phyloP scores from a whole-genome alignment of 2,888 invertebrate genomes.

The Coecobrya sp. region DNA sequence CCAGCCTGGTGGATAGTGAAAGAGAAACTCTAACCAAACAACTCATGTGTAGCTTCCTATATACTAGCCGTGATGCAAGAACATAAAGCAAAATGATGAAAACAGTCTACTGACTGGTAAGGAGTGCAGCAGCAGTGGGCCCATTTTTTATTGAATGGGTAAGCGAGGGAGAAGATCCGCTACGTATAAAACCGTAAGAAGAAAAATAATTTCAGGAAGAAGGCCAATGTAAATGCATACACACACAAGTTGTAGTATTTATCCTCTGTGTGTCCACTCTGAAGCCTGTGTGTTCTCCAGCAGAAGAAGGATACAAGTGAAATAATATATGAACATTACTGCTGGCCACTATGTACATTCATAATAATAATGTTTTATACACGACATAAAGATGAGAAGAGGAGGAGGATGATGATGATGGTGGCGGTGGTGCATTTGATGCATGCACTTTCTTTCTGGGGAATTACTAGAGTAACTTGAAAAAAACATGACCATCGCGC shows the following conservation, averaged over 20 bases:
- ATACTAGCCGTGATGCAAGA: neutral
- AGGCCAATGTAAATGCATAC: neutral
- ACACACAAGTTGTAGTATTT: neutral
- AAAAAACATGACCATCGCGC: no score
- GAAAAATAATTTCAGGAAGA: neutral
- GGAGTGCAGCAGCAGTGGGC: neutral
- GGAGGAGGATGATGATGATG: neutral
- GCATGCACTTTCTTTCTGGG: constrained; percentile 9
- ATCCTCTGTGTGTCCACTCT: no score
- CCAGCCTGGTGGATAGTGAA: constrained; percentile 31
- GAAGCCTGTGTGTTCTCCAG: neutral
- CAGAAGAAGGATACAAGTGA: neutral
- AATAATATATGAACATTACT: neutral
- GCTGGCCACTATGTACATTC: neutral
- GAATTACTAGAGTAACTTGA: neutral
- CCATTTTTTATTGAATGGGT: constrained; percentile 35
- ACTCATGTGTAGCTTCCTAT: constrained; percentile 45
- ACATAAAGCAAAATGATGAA: constrained; percentile 51
- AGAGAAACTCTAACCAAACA: constrained; percentile 39
- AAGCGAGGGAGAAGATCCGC: constrained; percentile 4
- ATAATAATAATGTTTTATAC: neutral
- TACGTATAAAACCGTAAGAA: neutral
- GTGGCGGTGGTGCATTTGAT: constrained; percentile 29
- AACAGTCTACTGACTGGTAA: neutral
- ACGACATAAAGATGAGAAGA: constrained; percentile 22